Evolutionary conservation across 2,888 invertebrate genomes (phyloP).

Genomic region (Lysandra coridon): DNA sequence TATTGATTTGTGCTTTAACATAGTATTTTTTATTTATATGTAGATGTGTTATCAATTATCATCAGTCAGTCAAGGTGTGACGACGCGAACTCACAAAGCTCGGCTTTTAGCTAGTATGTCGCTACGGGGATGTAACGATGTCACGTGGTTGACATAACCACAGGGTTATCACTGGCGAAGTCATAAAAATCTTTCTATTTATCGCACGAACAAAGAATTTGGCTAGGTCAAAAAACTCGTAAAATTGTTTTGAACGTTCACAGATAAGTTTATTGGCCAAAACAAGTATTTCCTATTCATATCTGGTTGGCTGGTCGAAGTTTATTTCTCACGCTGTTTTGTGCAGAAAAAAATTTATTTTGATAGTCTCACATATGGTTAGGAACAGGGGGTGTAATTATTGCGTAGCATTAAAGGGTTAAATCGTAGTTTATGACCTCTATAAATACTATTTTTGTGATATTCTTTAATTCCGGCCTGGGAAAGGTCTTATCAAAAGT

Average conservation of each 20-base stretch:
- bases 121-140: conserved; percentile 32
- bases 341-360: background rate
- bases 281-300: conserved; percentile 40
- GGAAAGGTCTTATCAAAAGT: background rate
- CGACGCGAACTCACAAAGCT: too few relatives aligned
- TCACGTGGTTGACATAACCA: conserved; percentile 39
- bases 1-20: too few relatives aligned
- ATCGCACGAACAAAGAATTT: conserved; percentile 48
- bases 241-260: conserved; percentile 50
- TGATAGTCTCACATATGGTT: too few relatives aligned
- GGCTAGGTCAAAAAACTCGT: conserved; percentile 67
- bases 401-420: background rate
- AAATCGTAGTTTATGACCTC: background rate
- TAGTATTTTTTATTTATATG: too few relatives aligned
- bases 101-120: background rate
- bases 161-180: conserved; percentile 56
- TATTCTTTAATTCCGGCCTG: background rate
- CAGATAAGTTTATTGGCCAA: conserved; percentile 39
- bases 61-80: too few relatives aligned
- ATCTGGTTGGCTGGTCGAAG: background rate
- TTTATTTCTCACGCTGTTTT: background rate
- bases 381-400: too few relatives aligned
- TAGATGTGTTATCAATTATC: too few relatives aligned
- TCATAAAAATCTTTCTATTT: conserved; percentile 56
- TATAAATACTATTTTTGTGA: background rate